Evolutionary conservation across 2,797 vertebrate species (phyloP), one percentile per base, ranked within the genome.

Genomic region (Neosilurus hyrtlii): DNA sequence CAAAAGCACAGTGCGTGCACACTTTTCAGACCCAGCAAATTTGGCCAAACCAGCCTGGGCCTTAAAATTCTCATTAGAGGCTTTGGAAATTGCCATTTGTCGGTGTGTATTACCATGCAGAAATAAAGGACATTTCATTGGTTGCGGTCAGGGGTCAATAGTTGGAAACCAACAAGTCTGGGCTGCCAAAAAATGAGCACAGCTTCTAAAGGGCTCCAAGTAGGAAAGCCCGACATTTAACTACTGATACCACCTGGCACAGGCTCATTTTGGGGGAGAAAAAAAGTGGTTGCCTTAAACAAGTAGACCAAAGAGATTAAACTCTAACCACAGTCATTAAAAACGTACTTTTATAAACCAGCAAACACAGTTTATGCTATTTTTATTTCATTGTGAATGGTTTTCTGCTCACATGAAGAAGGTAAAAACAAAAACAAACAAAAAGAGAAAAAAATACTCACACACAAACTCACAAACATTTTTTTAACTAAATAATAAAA

Each of bases 11-110:
- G 84, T 66, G 84, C 84, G 59, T 82, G 87, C 85, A 86, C 87
- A 80, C 66, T 15, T 82, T 91, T 90, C 89, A 90, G 88, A 93
- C 90, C 87, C 88, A 89, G 87, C 82, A 84, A 90, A 88, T 91
- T 93, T 94, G 92, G 93, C 92, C 87, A 84, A 87, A 87, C 91
- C 90, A 91, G 91, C 91, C 90, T 91, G 90, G 87, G 84, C n/a
- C 88, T 92, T 90, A 87, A 92, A 94, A 93, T 92, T 89, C 92
- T 91, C 90, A 93, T 94, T 94, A 93, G 92, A 86, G 73, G 90
- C 89, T 88, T 88, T 87, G 90, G 91, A 93, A 92, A 91, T 79
- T 85, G 82, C 86, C 89, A 88, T 91, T 91, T 90, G 89, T 91
- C 89, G 89, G 89, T 88, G 87, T 88, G 89, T 85, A 89, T 91